These are phyloP conservation scores for Drosophila flavopinicola DNA, from an alignment of 2,888 invertebrate genomes.

Conservation along the genomic window DNA sequence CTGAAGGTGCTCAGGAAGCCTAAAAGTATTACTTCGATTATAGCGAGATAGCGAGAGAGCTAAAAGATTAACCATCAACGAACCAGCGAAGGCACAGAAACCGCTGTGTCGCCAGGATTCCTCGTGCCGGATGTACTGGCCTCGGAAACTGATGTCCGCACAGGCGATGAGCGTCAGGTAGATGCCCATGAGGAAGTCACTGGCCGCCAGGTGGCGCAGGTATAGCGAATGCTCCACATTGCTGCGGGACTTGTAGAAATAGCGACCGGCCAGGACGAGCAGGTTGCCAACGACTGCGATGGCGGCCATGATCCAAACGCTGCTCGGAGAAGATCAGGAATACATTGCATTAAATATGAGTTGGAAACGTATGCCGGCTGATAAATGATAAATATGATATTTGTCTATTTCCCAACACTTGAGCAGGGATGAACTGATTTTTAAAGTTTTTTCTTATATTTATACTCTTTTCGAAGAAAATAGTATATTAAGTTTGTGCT, in stretches of 20 bases:
- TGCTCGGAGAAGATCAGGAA: conserved; percentile 53
- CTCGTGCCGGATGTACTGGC: conserved; percentile 86
- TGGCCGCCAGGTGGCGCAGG: conserved; percentile 87
- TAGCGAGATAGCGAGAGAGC: background rate
- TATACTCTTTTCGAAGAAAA: too few relatives aligned
- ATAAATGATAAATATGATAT: too few relatives aligned
- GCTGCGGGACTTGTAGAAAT: conserved; percentile 85
- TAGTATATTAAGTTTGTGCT: too few relatives aligned
- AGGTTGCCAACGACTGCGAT: conserved; percentile 87
- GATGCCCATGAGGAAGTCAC: conserved; percentile 88
- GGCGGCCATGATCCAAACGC: conserved; percentile 87
- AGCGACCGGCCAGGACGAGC: conserved; percentile 86
- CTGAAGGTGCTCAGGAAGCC: conserved; percentile 87
- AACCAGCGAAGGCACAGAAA: conserved; percentile 86
- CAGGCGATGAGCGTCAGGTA: conserved; percentile 87
- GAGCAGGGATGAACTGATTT: too few relatives aligned
- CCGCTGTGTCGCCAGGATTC: conserved; percentile 86
- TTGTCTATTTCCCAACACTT: too few relatives aligned
- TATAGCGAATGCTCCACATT: conserved; percentile 87
- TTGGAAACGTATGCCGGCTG: too few relatives aligned
- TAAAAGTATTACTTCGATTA: conserved; percentile 53
- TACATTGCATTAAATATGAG: conserved; percentile 38
- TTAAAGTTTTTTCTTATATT: too few relatives aligned
- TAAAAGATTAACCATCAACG: too few relatives aligned
- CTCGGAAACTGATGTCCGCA: conserved; percentile 85